phyloP scores from a whole-genome alignment of 2,888 invertebrate genomes.

The Zaprionus lineosus region DNA sequence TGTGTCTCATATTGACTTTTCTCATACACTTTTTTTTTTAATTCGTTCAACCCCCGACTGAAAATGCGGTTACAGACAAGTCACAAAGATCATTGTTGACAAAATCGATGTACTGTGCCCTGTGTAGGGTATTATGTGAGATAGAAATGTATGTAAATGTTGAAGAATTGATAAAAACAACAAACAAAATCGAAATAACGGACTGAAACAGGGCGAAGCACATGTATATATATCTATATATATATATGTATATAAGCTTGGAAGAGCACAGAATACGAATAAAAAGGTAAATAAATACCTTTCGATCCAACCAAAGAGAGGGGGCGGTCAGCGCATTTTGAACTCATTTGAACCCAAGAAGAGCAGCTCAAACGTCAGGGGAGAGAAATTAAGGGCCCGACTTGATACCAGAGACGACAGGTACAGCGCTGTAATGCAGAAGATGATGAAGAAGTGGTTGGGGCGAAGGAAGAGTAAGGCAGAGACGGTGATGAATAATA shows the following conservation, averaged over 20 bases:
- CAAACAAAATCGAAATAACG: constrained; percentile 54
- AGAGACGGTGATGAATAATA: constrained; percentile 26
- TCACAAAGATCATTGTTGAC: too few relatives aligned
- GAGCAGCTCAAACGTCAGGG: constrained; percentile 35
- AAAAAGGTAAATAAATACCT: constrained; percentile 49
- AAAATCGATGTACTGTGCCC: too few relatives aligned
- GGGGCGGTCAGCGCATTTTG: constrained; percentile 36
- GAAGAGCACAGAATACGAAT: too few relatives aligned
- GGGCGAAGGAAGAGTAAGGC: constrained; percentile 7
- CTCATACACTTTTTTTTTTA: too few relatives aligned
- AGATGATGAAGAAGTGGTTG: constrained; percentile 5
- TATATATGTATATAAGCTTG: background rate
- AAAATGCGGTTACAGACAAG: too few relatives aligned
- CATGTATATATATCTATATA: background rate
- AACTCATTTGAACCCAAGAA: constrained; percentile 65
- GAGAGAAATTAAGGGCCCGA: constrained; percentile 41
- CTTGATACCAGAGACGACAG: constrained; percentile 33
- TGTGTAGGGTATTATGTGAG: too few relatives aligned
- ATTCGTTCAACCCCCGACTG: too few relatives aligned
- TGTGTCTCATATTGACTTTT: too few relatives aligned
- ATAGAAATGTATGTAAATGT: constrained; percentile 31
- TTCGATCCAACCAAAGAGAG: constrained; percentile 36
- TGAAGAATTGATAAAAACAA: constrained; percentile 55
- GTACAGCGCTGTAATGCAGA: constrained; percentile 43
- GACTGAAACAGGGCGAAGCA: constrained; percentile 14